Conservation (phyloP, 2,113 vertebrate species). For the Bothrops jararaca region DNA sequence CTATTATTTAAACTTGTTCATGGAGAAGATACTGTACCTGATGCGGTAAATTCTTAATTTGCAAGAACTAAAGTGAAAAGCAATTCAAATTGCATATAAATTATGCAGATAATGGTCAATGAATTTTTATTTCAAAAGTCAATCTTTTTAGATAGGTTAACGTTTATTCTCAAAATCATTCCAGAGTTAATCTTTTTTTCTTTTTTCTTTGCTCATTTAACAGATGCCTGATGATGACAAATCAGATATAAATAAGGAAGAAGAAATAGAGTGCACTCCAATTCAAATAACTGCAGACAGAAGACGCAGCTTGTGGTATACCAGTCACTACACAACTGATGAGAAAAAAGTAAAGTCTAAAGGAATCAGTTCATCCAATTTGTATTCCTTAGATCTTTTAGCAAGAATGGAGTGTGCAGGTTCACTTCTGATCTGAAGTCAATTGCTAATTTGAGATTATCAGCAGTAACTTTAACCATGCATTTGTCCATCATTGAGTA, state of each 20-base stretch:
- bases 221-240: slow-evolving; percentile 70
- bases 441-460: neutral
- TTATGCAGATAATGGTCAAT: neutral
- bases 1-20: slow-evolving; percentile 9
- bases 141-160: neutral
- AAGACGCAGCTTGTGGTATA: slow-evolving; percentile 88
- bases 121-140: slow-evolving; percentile 10
- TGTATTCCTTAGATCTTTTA: neutral
- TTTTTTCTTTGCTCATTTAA: slow-evolving; percentile 44
- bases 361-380: neutral
- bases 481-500: neutral
- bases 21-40: neutral
- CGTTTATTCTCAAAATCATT: neutral
- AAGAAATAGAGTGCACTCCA: slow-evolving; percentile 71
- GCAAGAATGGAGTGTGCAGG: too few species aligned
- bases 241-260: slow-evolving; percentile 67
- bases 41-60: neutral
- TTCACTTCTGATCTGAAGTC: too few species aligned
- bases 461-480: neutral
- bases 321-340: slow-evolving; percentile 82
- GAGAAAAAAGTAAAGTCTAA: slow-evolving; percentile 85
- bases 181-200: slow-evolving; percentile 8
- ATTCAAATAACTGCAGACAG: slow-evolving; percentile 75
- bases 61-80: neutral
- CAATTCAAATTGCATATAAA: slow-evolving; percentile 6